phyloP scores from a whole-genome alignment of 2,113 vertebrate genomes.

The Brachypteracias leptosomus region DNA sequence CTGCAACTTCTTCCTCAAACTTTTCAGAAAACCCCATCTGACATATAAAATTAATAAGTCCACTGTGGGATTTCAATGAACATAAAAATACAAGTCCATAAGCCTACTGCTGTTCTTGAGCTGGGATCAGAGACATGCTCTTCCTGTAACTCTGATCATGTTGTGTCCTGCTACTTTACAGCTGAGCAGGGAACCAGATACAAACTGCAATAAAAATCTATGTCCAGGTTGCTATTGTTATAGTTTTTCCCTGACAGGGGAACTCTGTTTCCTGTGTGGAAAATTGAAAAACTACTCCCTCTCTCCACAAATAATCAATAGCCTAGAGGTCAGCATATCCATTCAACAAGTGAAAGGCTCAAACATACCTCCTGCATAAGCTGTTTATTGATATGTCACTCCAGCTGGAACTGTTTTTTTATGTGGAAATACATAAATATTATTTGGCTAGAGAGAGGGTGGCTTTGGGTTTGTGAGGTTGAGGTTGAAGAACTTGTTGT shows the following conservation, averaged over 20 bases:
- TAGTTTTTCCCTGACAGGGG: rapidly evolving
- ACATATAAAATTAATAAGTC: background rate
- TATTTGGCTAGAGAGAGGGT: background rate
- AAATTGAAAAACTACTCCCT: background rate
- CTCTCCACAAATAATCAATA: background rate
- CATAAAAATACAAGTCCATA: background rate
- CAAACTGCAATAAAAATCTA: rapidly evolving
- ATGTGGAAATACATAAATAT: background rate
- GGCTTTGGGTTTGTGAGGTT: background rate
- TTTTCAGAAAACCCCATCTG: background rate
- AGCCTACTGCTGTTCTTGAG: background rate
- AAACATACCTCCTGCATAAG: background rate
- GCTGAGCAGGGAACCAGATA: background rate
- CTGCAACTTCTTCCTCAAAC: background rate
- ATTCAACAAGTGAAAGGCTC: rapidly evolving
- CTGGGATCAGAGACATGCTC: background rate
- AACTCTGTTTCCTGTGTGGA: background rate
- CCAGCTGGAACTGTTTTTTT: background rate
- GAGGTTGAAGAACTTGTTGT: background rate
- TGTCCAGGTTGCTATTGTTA: background rate
- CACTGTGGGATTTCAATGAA: background rate
- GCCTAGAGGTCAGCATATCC: rapidly evolving
- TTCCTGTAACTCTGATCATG: background rate
- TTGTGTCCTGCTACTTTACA: background rate
- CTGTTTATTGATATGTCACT: background rate